Evolutionary conservation across 2,113 vertebrate species (phyloP).

Genomic region (Oophaga pumilio): DNA sequence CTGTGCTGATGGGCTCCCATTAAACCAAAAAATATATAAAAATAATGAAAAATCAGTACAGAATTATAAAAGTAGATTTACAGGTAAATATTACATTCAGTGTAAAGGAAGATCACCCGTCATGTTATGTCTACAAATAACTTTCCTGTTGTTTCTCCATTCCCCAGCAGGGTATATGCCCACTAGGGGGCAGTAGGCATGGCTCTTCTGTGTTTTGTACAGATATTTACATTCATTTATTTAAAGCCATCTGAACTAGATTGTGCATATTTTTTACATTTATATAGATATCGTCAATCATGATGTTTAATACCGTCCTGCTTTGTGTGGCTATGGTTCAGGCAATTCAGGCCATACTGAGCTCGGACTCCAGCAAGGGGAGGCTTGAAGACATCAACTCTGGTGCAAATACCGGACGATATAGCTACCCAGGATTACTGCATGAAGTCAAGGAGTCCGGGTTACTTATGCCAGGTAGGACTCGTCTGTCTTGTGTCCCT

Average conservation of each 20-base stretch:
- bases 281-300: slow-evolving; percentile 29
- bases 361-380: slow-evolving; percentile 58
- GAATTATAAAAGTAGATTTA: too few relatives aligned
- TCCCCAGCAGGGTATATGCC: too few relatives aligned
- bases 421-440: slow-evolving; percentile 62
- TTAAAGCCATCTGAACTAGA: not conserved
- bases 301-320: slow-evolving; percentile 70
- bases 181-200: too few relatives aligned
- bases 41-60: too few relatives aligned
- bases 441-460: slow-evolving; percentile 56
- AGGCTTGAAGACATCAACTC: slow-evolving; percentile 58
- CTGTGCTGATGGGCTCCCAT: too few relatives aligned
- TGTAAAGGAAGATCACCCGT: too few relatives aligned
- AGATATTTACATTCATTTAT: not conserved
- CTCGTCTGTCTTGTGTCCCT: not conserved
- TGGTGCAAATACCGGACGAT: slow-evolving; percentile 55
- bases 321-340: slow-evolving; percentile 71
- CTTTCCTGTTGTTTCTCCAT: too few relatives aligned
- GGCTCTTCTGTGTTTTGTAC: not conserved
- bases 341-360: slow-evolving; percentile 63
- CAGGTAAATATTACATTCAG: too few relatives aligned
- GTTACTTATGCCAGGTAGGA: slow-evolving; percentile 62
- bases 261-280: slow-evolving; percentile 3
- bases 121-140: too few relatives aligned
- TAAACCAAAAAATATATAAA: too few relatives aligned